Evolutionary conservation across 2,797 vertebrate species (phyloP).

Genomic region (Gouania willdenowi): DNA sequence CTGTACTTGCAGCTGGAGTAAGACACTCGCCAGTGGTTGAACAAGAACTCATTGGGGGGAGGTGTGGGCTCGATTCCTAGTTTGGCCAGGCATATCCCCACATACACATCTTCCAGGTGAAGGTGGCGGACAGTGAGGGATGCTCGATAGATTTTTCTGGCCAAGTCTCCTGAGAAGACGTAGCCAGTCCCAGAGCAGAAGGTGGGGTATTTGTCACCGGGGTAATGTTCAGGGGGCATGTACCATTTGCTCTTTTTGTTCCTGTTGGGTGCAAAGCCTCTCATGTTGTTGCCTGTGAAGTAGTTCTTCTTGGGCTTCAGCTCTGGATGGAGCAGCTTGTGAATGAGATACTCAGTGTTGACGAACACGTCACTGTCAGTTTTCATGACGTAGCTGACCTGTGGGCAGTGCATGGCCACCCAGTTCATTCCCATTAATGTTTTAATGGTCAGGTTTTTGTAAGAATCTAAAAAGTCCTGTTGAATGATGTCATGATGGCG

Average conservation of each 20-base stretch:
- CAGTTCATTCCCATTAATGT: slow-evolving; percentile 98
- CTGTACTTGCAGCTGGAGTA: slow-evolving; percentile 98
- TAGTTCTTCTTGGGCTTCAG: slow-evolving; percentile 81
- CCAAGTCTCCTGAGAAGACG: slow-evolving; percentile 92
- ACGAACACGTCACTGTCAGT: slow-evolving; percentile 98
- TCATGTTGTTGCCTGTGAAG: slow-evolving; percentile 94
- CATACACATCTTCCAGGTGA: slow-evolving; percentile 94
- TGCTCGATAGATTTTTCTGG: slow-evolving; percentile 84
- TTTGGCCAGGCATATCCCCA: slow-evolving; percentile 91
- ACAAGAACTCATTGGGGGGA: slow-evolving; percentile 90
- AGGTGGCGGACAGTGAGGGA: slow-evolving; percentile 83
- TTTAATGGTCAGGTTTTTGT: slow-evolving; percentile 94
- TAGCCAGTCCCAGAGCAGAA: slow-evolving; percentile 99
- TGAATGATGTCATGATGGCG: slow-evolving; percentile 89
- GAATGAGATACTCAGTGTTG: slow-evolving; percentile 92
- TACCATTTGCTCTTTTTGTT: slow-evolving; percentile 98
- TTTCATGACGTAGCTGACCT: slow-evolving; percentile 90
- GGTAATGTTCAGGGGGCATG: slow-evolving; percentile 90
- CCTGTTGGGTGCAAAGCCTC: slow-evolving; percentile 86
- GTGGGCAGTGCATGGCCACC: slow-evolving; percentile 87
- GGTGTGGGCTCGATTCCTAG: slow-evolving; percentile 85
- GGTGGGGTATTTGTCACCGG: slow-evolving; percentile 88
- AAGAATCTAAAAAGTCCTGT: slow-evolving; percentile 91
- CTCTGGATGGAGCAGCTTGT: slow-evolving; percentile 88
- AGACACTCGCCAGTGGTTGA: slow-evolving; percentile 97